These are phyloP conservation scores for Diloba caeruleocephala DNA, from an alignment of 2,888 invertebrate species.

Conservation along the genomic window DNA sequence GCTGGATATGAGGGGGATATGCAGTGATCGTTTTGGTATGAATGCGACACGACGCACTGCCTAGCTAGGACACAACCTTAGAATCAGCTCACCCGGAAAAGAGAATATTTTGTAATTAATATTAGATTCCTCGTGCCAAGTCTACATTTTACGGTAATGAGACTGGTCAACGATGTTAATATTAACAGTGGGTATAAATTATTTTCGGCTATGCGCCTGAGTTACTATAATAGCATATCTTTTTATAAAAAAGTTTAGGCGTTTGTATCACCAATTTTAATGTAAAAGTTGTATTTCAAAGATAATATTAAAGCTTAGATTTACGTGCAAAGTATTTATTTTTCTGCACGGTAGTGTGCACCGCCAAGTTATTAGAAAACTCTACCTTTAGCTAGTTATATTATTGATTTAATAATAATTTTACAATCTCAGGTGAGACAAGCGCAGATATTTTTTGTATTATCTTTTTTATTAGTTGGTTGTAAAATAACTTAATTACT, in stretches of 20 bases:
- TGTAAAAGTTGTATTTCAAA: conserved; percentile 27
- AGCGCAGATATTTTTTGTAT: conserved; percentile 19
- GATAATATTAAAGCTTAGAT: conserved; percentile 17
- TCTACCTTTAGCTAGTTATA: conserved; percentile 2
- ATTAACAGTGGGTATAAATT: conserved; percentile 18
- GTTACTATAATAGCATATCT: conserved; percentile 8
- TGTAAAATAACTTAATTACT: conserved; percentile 2
- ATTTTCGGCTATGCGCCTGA: conserved; percentile 14
- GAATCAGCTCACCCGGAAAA: too few species aligned
- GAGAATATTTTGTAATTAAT: not conserved
- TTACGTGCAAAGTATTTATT: not conserved
- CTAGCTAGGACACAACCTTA: not conserved
- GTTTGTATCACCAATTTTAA: conserved; percentile 48
- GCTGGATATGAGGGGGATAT: too few species aligned
- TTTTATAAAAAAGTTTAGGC: conserved; percentile 20
- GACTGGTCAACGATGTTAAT: conserved; percentile 45
- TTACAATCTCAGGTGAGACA: conserved; percentile 40
- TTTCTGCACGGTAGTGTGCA: conserved; percentile 6
- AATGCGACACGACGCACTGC: too few species aligned
- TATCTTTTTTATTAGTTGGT: conserved; percentile 1
- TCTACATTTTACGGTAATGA: conserved; percentile 34
- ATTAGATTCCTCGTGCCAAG: not conserved
- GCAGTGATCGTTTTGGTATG: too few species aligned
- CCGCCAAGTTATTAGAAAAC: conserved; percentile 16
- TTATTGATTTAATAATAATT: conserved; percentile 15